Base-by-base conservation (phyloP, 1,140 invertebrate genomes). In the Phortica variegata region DNA sequence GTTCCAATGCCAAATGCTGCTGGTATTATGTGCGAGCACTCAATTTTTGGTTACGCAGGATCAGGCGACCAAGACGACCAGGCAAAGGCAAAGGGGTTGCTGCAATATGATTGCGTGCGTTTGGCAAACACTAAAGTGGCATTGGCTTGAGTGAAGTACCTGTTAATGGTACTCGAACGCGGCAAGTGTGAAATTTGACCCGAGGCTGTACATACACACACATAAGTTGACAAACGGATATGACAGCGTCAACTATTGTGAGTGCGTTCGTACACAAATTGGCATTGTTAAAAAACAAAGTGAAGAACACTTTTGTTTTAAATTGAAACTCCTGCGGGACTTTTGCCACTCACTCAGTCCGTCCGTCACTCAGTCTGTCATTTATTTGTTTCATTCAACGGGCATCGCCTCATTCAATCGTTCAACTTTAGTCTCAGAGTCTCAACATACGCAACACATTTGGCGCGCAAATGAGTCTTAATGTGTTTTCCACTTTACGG, bases 1-100 rank as follows among this genome's bases (percentile, higher is more conserved):
- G 65, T 57, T 71, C 55, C 58, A 60, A 71, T 66, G 56, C 66
- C 66, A 71, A 71, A 71, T 71, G 66, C 66, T 71, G 66, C 66
- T 71, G 66, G 66, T 71, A 71, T 71, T 70, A 53, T n/a, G 38
- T 29, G 33, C 16, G 12, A n/a, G 12, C 57, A 55, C 15, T 7
- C 16, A 39, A 39, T 68, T 58, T 60, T 51, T 52, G 5, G 20
- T 42, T 42, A 2, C 20, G 40, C 20, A 19, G 38, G 36, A 48
- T 38, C 41, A 49, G 16, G 34, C 32, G 47, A 43, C 15, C 17
- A 57, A 49, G 50, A 52, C 58, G 54, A 23, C 21, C 29, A 19
- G 7, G 19, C 18, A 41, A 21, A 13, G 2, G 32, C 19, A 43
- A 43, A 49, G 47, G 47, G 47, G 47, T 49, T 49, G 44, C 15